phyloP scores from a whole-genome alignment of 1,140 invertebrate genomes.

The Platyura marginata region DNA sequence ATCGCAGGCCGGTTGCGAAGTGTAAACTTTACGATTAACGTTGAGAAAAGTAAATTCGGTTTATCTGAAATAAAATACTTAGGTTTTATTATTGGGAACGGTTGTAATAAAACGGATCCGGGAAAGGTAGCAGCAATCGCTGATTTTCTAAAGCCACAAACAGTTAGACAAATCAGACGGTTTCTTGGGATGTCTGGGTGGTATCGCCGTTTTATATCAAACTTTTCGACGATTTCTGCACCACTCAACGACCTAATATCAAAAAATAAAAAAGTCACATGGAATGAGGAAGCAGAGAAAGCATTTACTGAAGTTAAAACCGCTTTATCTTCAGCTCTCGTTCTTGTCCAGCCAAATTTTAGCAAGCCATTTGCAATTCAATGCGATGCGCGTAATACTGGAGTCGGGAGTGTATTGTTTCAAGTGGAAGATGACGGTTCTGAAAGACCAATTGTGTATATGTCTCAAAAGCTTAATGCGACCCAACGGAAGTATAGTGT shows the following conservation, averaged over 20 bases:
- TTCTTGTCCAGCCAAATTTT: not conserved
- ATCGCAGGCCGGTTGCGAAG: slow-evolving; percentile 1
- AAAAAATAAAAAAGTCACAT: not conserved
- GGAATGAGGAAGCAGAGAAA: not conserved
- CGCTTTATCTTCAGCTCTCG: not conserved
- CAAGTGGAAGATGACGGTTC: not conserved
- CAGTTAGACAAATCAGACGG: not conserved
- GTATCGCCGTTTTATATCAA: not conserved
- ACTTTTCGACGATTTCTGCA: not conserved
- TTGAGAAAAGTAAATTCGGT: not conserved
- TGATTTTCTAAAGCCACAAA: not conserved
- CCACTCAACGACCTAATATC: not conserved
- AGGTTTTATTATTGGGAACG: not conserved
- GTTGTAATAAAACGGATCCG: not conserved
- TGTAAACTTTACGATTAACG: slow-evolving; percentile 4
- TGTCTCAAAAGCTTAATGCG: no score
- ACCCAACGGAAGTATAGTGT: slow-evolving; percentile 18
- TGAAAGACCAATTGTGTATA: slow-evolving; percentile 2
- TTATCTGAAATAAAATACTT: not conserved
- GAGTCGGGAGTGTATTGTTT: not conserved
- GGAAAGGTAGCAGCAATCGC: not conserved
- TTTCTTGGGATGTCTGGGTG: not conserved
- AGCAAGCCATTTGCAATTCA: not conserved
- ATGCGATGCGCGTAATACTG: not conserved
- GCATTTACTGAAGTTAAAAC: not conserved